phyloP scores from a whole-genome alignment of 1,140 invertebrate genomes.

The Reticulitermes speratus region DNA sequence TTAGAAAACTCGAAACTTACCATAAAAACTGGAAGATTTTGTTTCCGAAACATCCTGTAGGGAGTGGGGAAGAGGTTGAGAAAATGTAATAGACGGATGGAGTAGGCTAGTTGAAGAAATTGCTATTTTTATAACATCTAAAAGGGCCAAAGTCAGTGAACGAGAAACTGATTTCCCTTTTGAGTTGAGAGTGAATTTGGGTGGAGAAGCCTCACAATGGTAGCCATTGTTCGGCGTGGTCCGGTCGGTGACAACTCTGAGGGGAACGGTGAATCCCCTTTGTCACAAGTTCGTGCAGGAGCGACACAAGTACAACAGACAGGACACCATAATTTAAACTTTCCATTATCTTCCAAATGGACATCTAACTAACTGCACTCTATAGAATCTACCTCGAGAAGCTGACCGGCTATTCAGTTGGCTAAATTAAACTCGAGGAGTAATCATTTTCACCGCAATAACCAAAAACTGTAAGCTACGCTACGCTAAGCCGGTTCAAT shows the following conservation, averaged over 20 bases:
- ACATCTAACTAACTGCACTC: no score
- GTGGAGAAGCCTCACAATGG: slow-evolving; percentile 20
- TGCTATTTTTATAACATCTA: slow-evolving; percentile 16
- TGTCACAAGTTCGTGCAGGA: background rate
- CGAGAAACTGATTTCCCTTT: slow-evolving; percentile 25
- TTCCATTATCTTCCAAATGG: no score
- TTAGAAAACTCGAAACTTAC: no score
- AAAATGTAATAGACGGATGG: background rate
- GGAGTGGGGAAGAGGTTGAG: background rate
- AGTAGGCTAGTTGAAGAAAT: slow-evolving; percentile 12
- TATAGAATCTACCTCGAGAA: no score
- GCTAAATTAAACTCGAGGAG: no score
- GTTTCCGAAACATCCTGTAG: background rate
- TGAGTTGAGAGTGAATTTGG: slow-evolving; percentile 23
- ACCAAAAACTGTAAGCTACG: no score
- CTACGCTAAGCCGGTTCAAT: no score
- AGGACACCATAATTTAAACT: background rate
- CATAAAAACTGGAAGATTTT: background rate
- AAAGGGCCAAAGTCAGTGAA: slow-evolving; percentile 25
- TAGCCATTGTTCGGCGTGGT: slow-evolving; percentile 17
- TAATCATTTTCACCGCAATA: no score
- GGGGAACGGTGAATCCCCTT: background rate
- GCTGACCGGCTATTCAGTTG: no score
- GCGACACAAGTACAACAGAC: background rate
- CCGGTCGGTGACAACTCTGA: slow-evolving; percentile 8